Base-by-base conservation (phyloP, 1,140 invertebrate genomes). In the Drosophila arawakana region DNA sequence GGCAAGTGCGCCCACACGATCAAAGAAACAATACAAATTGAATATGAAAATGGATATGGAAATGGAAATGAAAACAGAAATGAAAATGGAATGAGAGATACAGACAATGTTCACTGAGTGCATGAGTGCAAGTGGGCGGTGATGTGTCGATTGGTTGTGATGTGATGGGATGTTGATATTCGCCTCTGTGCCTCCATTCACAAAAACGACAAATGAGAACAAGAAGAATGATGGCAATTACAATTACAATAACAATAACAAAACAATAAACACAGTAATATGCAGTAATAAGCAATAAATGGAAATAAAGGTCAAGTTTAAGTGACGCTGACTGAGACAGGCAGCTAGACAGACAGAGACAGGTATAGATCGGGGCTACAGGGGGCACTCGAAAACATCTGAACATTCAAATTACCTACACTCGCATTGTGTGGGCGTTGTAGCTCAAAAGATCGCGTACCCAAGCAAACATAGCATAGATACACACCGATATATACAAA, bases 271-370 rank as follows among this genome's bases (percentile, higher is more conserved):
- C 60, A 55, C 47, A 44, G 46, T 55, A 75, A 69, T 76, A 41
- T 86, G 72, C 73, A 88, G 67, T 80, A 86, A 86, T 80, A 80
- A 86, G 76, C 70, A 83, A 83, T 79, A 88, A 77, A 83, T 68
- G 83, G 41, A 86, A 72, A 88, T 88, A 86, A 82, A 86, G 83
- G 83, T 86, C 83, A 86, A 86, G 83, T 82, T 86, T 80, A 86
- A 86, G 83, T 80, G 83, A 81, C 50, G 47, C 61, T 61, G 43
- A 68, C 15, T 49, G 49, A 69, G 13, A 61, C 13, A 63, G 50
- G 74, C 8, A 52, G 8, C 7, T 18, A 34, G 9, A 43, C 8
- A 15, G 7, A 21, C 25, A 11, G 49, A 13, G 10, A 35, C 21
- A 30, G 25, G 25, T 30, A 30, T 30, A 30, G 25, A 30, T 30